Evolutionary conservation across 2,888 invertebrate species (phyloP).

Genomic region (Calameuta filiformis): DNA sequence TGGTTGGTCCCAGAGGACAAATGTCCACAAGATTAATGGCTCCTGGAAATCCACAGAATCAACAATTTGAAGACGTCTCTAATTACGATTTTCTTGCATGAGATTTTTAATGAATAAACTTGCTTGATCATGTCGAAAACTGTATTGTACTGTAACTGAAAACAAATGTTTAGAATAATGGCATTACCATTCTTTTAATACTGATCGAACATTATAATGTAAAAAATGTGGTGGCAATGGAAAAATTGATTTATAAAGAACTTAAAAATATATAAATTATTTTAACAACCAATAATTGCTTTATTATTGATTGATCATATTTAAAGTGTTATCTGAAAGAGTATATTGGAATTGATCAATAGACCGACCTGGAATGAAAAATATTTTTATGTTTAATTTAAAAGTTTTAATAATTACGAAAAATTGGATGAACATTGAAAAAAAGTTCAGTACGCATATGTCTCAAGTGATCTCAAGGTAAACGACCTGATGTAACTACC

Average conservation of each 20-base stretch:
- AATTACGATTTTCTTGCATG: slow-evolving; percentile 66
- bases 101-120: neutral
- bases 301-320: neutral
- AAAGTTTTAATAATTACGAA: neutral
- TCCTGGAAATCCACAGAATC: slow-evolving; percentile 63
- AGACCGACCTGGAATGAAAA: no score
- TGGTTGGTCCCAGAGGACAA: slow-evolving; percentile 67
- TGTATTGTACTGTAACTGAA: neutral
- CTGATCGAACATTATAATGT: neutral
- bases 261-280: neutral
- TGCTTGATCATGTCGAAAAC: neutral
- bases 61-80: slow-evolving; percentile 69
- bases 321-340: neutral
- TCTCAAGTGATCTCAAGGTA: neutral
- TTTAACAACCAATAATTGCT: neutral
- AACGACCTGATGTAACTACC: neutral
- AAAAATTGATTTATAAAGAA: neutral
- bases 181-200: neutral
- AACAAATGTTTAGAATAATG: neutral
- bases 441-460: neutral
- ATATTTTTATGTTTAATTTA: neutral
- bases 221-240: neutral
- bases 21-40: slow-evolving; percentile 65
- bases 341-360: neutral
- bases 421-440: neutral